These are phyloP conservation scores for Amiota communis DNA, from an alignment of 2,888 invertebrate species.

Conservation along the genomic window DNA sequence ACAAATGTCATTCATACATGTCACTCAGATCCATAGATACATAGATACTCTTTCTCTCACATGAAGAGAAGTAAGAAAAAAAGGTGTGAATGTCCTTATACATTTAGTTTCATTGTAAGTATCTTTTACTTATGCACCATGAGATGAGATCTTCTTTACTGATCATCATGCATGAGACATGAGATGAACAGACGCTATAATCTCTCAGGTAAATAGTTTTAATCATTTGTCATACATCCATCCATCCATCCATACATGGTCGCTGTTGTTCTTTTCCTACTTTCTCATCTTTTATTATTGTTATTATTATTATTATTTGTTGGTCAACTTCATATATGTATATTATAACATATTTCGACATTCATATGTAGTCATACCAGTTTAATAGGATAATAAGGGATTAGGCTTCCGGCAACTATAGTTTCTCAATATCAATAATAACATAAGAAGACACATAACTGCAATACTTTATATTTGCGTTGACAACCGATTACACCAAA, in stretches of 20 bases:
- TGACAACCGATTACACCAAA: neutral
- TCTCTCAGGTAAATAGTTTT: slow-evolving; percentile 51
- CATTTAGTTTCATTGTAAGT: neutral
- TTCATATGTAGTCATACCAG: no score
- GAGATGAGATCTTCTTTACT: no score
- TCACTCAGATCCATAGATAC: neutral
- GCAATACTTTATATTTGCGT: neutral
- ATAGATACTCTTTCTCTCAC: slow-evolving; percentile 10
- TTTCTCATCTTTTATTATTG: slow-evolving; percentile 34
- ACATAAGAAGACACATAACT: neutral
- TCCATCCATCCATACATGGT: slow-evolving; percentile 12
- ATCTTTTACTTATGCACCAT: no score
- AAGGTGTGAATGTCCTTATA: slow-evolving; percentile 19
- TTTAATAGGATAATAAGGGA: neutral
- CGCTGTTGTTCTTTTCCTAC: neutral
- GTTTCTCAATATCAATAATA: neutral
- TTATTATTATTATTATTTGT: neutral
- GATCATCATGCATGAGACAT: no score
- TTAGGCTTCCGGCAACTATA: neutral
- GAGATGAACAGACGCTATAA: slow-evolving; percentile 31
- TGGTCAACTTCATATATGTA: no score
- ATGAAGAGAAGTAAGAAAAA: neutral
- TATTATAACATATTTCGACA: no score
- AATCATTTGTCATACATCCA: slow-evolving; percentile 42
- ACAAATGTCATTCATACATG: slow-evolving; percentile 26